Evolutionary conservation across 2,113 vertebrate genomes (phyloP).

Genomic region (Turnix velox): DNA sequence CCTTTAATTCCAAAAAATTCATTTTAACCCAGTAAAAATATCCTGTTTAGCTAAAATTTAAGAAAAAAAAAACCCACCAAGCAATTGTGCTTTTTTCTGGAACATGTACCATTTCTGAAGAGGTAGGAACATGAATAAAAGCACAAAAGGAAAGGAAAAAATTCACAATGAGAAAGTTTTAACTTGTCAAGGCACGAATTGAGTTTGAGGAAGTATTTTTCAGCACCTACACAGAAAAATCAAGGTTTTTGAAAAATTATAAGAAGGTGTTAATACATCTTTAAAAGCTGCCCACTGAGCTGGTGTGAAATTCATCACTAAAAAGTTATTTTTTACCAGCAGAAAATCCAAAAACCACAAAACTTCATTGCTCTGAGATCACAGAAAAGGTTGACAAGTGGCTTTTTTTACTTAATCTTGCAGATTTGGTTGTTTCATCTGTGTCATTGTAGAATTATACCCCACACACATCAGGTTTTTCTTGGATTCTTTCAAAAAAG

Average conservation of each 20-base stretch:
- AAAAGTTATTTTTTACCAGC: neutral
- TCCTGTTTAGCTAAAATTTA: neutral
- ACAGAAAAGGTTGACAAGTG: neutral
- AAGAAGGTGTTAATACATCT: neutral
- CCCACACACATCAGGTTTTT: constrained; percentile 35
- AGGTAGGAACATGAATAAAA: neutral
- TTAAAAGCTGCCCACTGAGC: neutral
- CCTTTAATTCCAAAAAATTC: neutral
- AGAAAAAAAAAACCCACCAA: neutral
- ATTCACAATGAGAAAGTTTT: neutral
- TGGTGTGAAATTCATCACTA: neutral
- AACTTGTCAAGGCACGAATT: neutral
- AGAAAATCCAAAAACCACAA: neutral
- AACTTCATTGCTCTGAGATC: neutral
- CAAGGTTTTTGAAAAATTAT: neutral
- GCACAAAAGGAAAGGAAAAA: neutral
- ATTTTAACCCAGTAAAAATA: neutral
- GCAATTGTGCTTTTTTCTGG: neutral
- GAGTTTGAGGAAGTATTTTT: neutral
- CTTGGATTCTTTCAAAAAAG: constrained; percentile 72
- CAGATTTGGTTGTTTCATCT: neutral
- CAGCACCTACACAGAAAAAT: neutral
- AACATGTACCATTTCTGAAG: neutral
- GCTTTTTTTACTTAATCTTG: neutral
- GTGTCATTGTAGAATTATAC: neutral